phyloP scores from a whole-genome alignment of 2,888 invertebrate species.

The Limenitis camilla region DNA sequence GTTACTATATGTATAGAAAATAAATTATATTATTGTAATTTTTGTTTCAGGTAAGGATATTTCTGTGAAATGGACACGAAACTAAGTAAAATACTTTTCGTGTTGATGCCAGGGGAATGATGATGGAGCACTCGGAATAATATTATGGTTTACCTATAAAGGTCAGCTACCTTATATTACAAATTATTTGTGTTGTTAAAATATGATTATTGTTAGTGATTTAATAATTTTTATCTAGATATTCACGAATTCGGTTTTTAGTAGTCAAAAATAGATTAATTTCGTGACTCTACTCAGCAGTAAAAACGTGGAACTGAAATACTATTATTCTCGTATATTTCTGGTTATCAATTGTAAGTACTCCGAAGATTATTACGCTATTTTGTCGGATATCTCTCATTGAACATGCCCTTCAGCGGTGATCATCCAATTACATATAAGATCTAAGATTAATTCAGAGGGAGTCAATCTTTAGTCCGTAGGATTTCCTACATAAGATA shows the following conservation, averaged over 20 bases:
- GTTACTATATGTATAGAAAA: too few species aligned
- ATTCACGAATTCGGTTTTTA: too few species aligned
- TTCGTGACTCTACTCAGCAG: too few species aligned
- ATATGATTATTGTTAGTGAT: too few species aligned
- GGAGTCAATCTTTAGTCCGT: background rate
- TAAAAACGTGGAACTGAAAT: too few species aligned
- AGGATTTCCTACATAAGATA: too few species aligned
- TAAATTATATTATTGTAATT: background rate
- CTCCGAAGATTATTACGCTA: slow-evolving; percentile 7
- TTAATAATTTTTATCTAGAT: too few species aligned
- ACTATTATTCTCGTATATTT: background rate
- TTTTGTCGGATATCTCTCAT: slow-evolving; percentile 28
- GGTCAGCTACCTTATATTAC: too few species aligned
- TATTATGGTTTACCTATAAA: background rate
- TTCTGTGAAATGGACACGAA: background rate
- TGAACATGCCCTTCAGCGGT: slow-evolving; percentile 32
- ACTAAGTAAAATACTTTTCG: background rate
- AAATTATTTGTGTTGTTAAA: too few species aligned
- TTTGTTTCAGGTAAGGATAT: background rate
- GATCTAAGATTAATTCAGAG: slow-evolving; percentile 17
- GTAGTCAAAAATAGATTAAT: too few species aligned
- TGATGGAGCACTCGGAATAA: background rate
- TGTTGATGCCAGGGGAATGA: background rate
- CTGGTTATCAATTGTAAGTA: slow-evolving; percentile 6
- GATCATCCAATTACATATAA: slow-evolving; percentile 34